Evolutionary conservation across 2,797 vertebrate genomes (phyloP).

Genomic region (Xiphorhynchus erythropygius): DNA sequence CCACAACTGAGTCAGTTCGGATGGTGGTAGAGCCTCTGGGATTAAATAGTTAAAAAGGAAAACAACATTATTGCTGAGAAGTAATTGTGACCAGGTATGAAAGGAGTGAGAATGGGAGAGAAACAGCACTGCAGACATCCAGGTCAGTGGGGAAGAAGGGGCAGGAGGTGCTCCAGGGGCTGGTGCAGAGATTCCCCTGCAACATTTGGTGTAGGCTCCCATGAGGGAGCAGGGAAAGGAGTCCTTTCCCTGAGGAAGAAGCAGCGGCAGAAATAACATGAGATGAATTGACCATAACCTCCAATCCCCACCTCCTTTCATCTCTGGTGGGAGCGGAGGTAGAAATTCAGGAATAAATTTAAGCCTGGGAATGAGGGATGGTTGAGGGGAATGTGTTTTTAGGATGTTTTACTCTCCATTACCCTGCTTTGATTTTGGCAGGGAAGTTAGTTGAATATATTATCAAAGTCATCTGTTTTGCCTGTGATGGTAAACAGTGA

Average conservation of each 20-base stretch:
- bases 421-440: background rate
- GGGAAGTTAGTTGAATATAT: background rate
- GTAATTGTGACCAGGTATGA: background rate
- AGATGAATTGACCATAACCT: background rate
- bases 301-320: background rate
- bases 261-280: background rate
- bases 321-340: background rate
- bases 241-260: background rate
- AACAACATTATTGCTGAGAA: background rate
- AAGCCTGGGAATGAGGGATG: background rate
- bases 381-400: background rate
- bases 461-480: background rate
- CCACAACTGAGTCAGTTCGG: too few species aligned
- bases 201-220: background rate
- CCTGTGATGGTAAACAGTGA: rapidly evolving
- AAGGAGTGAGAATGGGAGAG: background rate
- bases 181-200: background rate
- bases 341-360: background rate
- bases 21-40: background rate
- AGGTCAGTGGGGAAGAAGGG: background rate
- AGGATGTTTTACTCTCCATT: too few species aligned
- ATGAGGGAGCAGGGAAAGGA: background rate
- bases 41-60: background rate
- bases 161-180: background rate
- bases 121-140: background rate